Evolutionary conservation across 2,888 invertebrate species (phyloP), one percentile per base, ranked within the genome.

Genomic region (Pardosa pseudoannulata): DNA sequence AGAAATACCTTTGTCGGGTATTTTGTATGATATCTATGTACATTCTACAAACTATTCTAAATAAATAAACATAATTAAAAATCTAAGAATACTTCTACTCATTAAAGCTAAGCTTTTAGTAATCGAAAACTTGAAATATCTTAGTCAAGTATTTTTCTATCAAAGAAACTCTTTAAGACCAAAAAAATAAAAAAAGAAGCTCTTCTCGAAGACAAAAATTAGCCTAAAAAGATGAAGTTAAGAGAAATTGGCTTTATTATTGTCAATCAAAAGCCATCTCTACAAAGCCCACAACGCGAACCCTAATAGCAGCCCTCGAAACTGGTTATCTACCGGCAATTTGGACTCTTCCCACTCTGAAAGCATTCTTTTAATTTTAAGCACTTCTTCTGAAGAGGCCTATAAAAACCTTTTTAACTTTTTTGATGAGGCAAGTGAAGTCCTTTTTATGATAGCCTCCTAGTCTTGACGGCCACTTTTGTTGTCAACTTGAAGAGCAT

Each of bases 191-290:
- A 36, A 36, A 36, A 36, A 5, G 2, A 7, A 2, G 3, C 56
- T 6, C 56, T 23, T 56, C 19, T 23, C 56, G 16, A 5, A 56
- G 11, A 23, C 5, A 11, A n/a, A 23, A 80, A 80, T 67, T 67
- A 81, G 50, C 74, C 32, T 70, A 73, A 80, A 73, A 73, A 32
- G 73, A 36, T 73, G 67, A 73, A 67, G 73, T 39, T 74, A 46
- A 68, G 31, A 74, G 62, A 81, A 81, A 81, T 81, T 81, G 74
- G 81, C 68, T 74, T 81, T 74, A 81, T 81, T 74, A 74, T 32
- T 76, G 82, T 72, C 82, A 76, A 76, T 83, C 82, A 83, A 76
- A 67, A 7, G n/a, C 19, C 6, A 41, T 19, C 16, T 36, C 28
- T 41, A 29, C 70, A 41, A 70, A 70, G 41, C 0, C n/a, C 11